phyloP scores from a whole-genome alignment of 2,113 vertebrate species.

The Varanus komodoensis region DNA sequence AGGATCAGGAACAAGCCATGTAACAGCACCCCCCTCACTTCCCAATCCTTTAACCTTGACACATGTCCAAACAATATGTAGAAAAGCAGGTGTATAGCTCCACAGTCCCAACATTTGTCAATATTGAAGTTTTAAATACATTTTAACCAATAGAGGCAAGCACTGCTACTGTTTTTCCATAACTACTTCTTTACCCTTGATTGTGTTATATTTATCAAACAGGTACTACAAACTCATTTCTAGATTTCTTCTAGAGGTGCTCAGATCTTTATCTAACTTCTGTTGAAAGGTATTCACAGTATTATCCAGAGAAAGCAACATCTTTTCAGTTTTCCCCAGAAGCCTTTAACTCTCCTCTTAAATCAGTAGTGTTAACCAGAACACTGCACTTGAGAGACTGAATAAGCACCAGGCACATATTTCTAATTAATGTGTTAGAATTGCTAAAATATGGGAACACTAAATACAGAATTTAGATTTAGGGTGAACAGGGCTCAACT shows the following conservation, averaged over 20 bases:
- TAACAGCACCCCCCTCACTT: too few relatives aligned
- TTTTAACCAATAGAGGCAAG: background rate
- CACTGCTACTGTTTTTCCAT: background rate
- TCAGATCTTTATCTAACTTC: background rate
- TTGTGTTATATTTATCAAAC: background rate
- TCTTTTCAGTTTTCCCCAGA: background rate
- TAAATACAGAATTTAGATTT: background rate
- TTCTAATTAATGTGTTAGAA: background rate
- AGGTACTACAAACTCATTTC: background rate
- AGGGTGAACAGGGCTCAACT: background rate
- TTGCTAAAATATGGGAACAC: background rate
- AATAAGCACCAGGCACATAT: background rate
- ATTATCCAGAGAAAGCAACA: background rate
- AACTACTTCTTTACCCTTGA: background rate
- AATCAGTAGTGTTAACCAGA: background rate
- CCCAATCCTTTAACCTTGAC: background rate
- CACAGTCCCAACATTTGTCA: background rate
- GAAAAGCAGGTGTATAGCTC: background rate
- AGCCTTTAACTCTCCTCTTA: background rate
- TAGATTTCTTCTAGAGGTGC: background rate
- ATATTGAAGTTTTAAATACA: background rate
- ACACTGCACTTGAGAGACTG: background rate
- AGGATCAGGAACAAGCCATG: background rate
- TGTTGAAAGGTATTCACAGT: background rate
- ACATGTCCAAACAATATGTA: background rate